Base-by-base conservation (phyloP, 2,797 vertebrate genomes). In the Lithobates sylvaticus region DNA sequence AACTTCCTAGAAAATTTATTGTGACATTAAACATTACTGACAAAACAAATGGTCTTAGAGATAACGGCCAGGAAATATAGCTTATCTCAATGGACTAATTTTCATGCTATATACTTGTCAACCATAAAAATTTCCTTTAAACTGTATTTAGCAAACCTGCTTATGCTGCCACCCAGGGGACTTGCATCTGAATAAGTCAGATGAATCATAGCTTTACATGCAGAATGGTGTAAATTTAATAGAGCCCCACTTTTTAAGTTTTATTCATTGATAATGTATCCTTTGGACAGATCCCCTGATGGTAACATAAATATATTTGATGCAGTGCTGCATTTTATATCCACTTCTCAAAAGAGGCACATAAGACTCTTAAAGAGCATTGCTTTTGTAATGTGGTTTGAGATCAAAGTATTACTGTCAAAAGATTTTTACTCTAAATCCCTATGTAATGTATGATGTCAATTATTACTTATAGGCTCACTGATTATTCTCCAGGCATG, bases 41-140 rank as follows among this genome's bases (percentile, higher is more conserved):
- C 86, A 87, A 87, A 87, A 87, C 44, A 87, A 87, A 87, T 79
- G 64, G 78, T 70, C n/a, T 84, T 79, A 84, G 61, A 84, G 76
- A 84, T 87, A 87, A 87, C 84, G 64, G 54, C 69, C 42, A 54
- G 69, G 70, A 87, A 79, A 87, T 79, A 80, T 42, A 21, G 64
- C 27, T 67, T 74, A 74, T 80, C 86, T 87, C 86, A 75, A 75
- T 84, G 81, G 86, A 84, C 81, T 76, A 69, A 71, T 87, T 87
- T 84, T 84, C 81, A 87, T 76, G 61, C 81, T 79, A 70, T 75
- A 78, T 87, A 76, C 65, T 88, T 90, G 74, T 89, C 89, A 86
- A 76, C 82, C 88, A 81, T 73, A 79, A 9, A 65, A 86, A 65
- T 65, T 67, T 75, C 39, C 76, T 74, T 83, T 81, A 72, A 72